Evolutionary conservation across 2,797 vertebrate genomes (phyloP), one percentile per base, ranked within the genome.

Genomic region (Pelodytes ibericus): DNA sequence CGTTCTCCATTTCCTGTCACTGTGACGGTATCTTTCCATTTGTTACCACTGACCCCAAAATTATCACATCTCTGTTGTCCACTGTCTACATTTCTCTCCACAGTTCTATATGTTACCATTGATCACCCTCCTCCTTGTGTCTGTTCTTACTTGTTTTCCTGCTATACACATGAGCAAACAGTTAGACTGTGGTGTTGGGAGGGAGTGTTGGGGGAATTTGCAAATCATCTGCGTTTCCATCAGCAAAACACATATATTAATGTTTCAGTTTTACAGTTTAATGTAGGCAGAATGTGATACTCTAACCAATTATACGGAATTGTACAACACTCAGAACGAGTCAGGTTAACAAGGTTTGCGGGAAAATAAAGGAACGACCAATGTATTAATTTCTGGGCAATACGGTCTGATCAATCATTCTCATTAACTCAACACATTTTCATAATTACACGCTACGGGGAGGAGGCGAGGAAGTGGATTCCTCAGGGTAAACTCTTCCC

Each of bases 371-470:
- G 80, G 16, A 60, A 18, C 22, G 80, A 51, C 79, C 2, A 0
- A 82, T 87, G 85, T 84, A 83, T 87, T 84, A 80, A 84, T 85
- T 84, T 87, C 72, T 81, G 74, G 64, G 82, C 13, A 69, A 69
- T 83, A 8, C 80, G 83, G 51, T 88, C 86, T 90, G 80, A 85
- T 88, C 83, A 81, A 75, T 74, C 73, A 79, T 62, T 84, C 83
- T 87, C 79, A 88, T 90, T 89, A 88, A 86, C 60, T 86, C 71
- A 84, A 86, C 85, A 77, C 83, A 84, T 89, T 88, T 89, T 86
- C 83, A 86, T 84, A 15, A 86, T 80, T 84, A 77, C 83, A 83
- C 71, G 85, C 75, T 83, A 15, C 65, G 8, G 51, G 59, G 73
- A 80, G 62, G 80, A 62, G 66, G 80, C 86, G 63, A 86, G 65